Evolutionary conservation across 2,797 vertebrate species (phyloP), one percentile per base, ranked within the genome.

Genomic region (Clarias fuscus): DNA sequence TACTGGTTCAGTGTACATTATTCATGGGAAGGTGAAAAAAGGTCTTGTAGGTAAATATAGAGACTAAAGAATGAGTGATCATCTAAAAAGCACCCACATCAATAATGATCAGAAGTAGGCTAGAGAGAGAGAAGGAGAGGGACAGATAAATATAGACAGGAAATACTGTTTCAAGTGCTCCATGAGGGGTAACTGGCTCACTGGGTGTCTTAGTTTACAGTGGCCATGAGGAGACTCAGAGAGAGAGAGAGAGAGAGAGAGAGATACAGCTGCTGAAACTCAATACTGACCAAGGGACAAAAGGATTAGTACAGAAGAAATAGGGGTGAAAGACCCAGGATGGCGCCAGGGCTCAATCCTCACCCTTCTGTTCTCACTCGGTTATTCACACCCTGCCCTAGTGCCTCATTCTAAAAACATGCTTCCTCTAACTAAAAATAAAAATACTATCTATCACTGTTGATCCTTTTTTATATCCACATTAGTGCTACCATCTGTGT

Each of bases 241-340:
- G 40, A 53, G 37, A 75, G n/a, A 14, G 59, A 70, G 40, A 33
- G 67, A 82, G n/a, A 14, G 43, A 40, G 10, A 48, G 67, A 75
- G n/a, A 14, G 59, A 70, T 59, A 75, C 48, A 85, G 33, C 43
- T 83, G 62, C 48, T 88, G 89, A 84, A 88, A 90, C 30, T 71
- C 61, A 72, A 90, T 30, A 83, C 84, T 76, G 59, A 76, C 24
- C 24, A 56, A 14, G 56, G 48, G 79, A 82, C 43, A n/a, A 43
- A 43, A 6, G 80, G 76, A 84, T 88, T 82, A 77, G 48, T 67
- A 72, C 40, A 56, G 48, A 82, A 27, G 48, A 64, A 33, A 83
- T 84, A 22, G 75, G 59, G 68, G 59, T 22, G 27, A 72, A 59
- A 59, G 83, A 87, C 72, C 58, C 79, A 58, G 27, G 71, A 62